phyloP scores from a whole-genome alignment of 2,888 invertebrate species.

The Selenia dentaria region DNA sequence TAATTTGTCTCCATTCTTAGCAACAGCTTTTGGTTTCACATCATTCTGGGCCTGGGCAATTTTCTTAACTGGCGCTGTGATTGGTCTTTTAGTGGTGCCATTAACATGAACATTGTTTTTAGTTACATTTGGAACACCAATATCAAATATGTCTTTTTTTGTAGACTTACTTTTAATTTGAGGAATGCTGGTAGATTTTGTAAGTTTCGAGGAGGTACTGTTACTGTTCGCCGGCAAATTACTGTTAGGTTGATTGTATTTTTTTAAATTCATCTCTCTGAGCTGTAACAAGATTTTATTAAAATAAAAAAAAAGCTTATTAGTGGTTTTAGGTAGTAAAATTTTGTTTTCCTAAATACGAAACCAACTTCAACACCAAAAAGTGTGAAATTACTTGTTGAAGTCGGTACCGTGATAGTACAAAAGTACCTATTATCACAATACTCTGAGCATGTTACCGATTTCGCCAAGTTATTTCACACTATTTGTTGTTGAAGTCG shows the following conservation, averaged over 20 bases:
- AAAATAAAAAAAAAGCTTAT: no score
- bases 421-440: no score
- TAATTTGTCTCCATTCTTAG: no score
- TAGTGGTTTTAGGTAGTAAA: no score
- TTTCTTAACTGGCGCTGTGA: conserved; percentile 34
- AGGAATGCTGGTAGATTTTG: conserved; percentile 9
- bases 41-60: not conserved
- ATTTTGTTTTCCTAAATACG: no score
- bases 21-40: not conserved
- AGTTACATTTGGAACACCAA: not conserved
- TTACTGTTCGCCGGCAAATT: not conserved
- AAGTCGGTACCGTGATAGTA: no score
- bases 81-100: conserved; percentile 41
- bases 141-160: not conserved
- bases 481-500: no score
- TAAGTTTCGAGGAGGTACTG: not conserved
- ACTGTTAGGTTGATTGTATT: conserved; percentile 45
- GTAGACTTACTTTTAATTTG: conserved; percentile 21
- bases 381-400: no score
- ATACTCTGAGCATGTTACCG: no score
- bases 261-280: conserved; percentile 64
- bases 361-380: no score
- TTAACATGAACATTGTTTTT: conserved; percentile 47
- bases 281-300: conserved; percentile 60
- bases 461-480: no score